These are phyloP conservation scores for Cyrtorhinus lividipennis DNA, from an alignment of 1,140 invertebrate species.

Conservation along the genomic window DNA sequence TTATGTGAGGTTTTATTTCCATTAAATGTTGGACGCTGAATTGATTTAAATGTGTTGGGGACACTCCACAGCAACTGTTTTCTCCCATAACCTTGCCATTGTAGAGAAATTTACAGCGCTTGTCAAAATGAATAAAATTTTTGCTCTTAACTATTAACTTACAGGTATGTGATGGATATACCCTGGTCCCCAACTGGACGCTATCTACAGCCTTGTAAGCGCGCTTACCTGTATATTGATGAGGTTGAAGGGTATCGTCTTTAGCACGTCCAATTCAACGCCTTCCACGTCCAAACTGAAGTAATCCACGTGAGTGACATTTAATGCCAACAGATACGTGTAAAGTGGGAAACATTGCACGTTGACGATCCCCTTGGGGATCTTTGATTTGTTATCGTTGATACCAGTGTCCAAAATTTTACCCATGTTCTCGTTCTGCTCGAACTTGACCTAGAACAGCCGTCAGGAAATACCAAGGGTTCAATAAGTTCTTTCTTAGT, in stretches of 20 bases:
- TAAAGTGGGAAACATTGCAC: slow-evolving; percentile 40
- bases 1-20: no score
- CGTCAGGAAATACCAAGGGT: background rate
- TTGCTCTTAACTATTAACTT: no score
- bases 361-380: slow-evolving; percentile 24
- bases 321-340: slow-evolving; percentile 34
- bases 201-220: no score
- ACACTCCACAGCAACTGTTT: no score
- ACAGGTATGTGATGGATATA: no score
- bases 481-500: no score
- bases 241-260: slow-evolving; percentile 37
- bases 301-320: slow-evolving; percentile 32
- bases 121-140: no score
- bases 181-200: no score
- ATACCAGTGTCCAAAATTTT: slow-evolving; percentile 26
- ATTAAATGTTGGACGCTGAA: no score
- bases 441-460: slow-evolving; percentile 28
- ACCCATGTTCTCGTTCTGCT: slow-evolving; percentile 30
- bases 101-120: no score
- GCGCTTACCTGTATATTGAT: slow-evolving; percentile 34
- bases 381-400: slow-evolving; percentile 16
- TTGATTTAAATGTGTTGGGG: no score
- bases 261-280: slow-evolving; percentile 36
- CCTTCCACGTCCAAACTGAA: slow-evolving; percentile 39
- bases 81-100: no score